These are phyloP conservation scores for Dendrolimus punctatus DNA, from an alignment of 1,140 invertebrate genomes.

Conservation along the genomic window DNA sequence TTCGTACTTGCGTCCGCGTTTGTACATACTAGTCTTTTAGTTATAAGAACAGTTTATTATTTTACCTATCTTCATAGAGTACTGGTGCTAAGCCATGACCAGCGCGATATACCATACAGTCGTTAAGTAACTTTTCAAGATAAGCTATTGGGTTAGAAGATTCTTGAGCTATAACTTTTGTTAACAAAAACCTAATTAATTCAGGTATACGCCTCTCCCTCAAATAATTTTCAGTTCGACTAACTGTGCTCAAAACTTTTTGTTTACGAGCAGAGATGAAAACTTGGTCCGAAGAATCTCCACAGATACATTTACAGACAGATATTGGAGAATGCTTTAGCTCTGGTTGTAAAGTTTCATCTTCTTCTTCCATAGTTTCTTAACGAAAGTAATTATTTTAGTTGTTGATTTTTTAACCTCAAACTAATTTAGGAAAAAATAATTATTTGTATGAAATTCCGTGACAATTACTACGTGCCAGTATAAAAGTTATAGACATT, in stretches of 20 bases:
- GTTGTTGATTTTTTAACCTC: too few relatives aligned
- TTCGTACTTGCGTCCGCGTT: too few relatives aligned
- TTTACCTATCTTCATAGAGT: constrained; percentile 47
- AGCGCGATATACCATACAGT: constrained; percentile 56
- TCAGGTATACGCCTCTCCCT: constrained; percentile 48
- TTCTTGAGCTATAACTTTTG: constrained; percentile 39
- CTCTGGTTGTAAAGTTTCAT: constrained; percentile 2
- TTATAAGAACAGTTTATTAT: constrained; percentile 1
- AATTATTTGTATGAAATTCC: too few relatives aligned
- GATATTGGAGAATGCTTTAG: constrained; percentile 8
- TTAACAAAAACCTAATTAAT: constrained; percentile 44
- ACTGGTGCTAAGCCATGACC: constrained; percentile 41
- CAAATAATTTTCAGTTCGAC: constrained; percentile 52
- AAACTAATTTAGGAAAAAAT: too few relatives aligned
- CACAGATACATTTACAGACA: constrained; percentile 38
- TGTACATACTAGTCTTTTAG: background rate
- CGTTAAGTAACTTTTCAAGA: constrained; percentile 45
- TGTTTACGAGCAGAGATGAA: constrained; percentile 35
- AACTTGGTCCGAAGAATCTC: constrained; percentile 22
- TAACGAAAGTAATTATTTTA: too few relatives aligned
- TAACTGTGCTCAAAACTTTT: constrained; percentile 35
- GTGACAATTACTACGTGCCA: too few relatives aligned
- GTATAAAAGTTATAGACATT: too few relatives aligned
- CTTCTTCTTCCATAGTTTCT: background rate
- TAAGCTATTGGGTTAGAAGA: constrained; percentile 35